Evolutionary conservation across 2,797 vertebrate genomes (phyloP), one percentile per base, ranked within the genome.

Genomic region (Cottoperca gobio): DNA sequence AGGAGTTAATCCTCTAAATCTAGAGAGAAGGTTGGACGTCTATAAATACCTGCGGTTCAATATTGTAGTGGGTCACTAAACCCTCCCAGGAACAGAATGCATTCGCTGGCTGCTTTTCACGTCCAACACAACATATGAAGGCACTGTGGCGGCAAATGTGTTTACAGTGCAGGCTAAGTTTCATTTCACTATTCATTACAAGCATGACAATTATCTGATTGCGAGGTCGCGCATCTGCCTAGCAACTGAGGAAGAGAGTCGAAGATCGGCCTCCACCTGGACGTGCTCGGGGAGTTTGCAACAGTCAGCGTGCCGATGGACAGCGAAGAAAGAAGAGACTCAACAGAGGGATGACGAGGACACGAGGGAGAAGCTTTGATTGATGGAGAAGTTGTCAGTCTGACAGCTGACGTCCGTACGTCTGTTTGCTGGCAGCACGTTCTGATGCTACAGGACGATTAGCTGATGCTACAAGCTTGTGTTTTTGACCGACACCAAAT

Each of bases 331-430:
- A 33, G 60, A 69, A 48, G 48, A 79, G 67, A 68, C 50, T 31
- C 37, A 63, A 61, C 81, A 49, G 50, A 74, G 45, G 69, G 62
- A 68, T 79, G 83, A 90, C 89, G 88, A 77, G 86, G 75, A 81
- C 71, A 88, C 69, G 79, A 70, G 57, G 65, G 81, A 73, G 72
- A 67, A 55, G 17, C 17, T 82, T 87, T 93, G 91, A 94, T 90
- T 90, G 92, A 93, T 79, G 76, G 87, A 88, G 79, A 90, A 63
- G 79, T 79, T 83, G 87, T 86, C 71, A 85, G 89, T 46, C 72
- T 81, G 75, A 94, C 91, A 93, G 90, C 84, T 23, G 39, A 55
- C 45, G 83, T 92, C 85, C 84, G 42, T 21, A 76, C 73, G 78
- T 87, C 72, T 52, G 45, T 74, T 24, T 46, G 76, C 62, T 54